A percentile compares a stretch with the other conserved stretches of the same genome.
Evolutionary conservation across 2,888 invertebrate species (phyloP).

Genomic region (Dryococelus australis): DNA sequence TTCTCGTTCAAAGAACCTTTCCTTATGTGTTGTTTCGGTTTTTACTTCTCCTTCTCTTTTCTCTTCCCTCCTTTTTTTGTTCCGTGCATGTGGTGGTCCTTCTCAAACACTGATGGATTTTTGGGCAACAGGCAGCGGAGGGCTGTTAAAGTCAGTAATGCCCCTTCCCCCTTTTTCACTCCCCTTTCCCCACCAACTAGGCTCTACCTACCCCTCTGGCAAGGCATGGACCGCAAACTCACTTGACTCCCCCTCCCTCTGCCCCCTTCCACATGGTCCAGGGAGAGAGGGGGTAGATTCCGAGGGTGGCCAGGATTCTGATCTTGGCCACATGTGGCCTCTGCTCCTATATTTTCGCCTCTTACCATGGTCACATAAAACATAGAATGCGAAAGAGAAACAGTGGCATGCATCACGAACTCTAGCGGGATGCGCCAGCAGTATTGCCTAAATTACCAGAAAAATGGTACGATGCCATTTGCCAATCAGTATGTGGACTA

Average conservation of each 20-base stretch:
- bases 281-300: not conserved
- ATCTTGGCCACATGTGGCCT: not conserved
- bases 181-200: not conserved
- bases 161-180: not conserved
- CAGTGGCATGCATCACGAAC: too few species aligned
- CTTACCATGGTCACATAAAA: too few species aligned
- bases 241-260: constrained; percentile 12
- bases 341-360: too few species aligned
- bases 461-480: too few species aligned
- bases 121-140: constrained; percentile 37
- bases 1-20: not conserved
- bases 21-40: not conserved
- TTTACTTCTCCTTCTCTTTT: not conserved
- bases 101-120: constrained; percentile 36
- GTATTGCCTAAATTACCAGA: too few species aligned
- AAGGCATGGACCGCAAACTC: constrained; percentile 18
- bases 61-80: not conserved
- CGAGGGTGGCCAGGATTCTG: not conserved
- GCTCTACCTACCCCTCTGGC: not conserved
- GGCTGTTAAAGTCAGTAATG: constrained; percentile 34
- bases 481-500: too few species aligned
- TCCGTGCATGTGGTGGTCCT: constrained; percentile 33
- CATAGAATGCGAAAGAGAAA: too few species aligned
- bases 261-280: too few species aligned
- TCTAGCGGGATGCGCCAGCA: too few species aligned